Conservation (phyloP, 2,113 vertebrate species). For the Chionomys nivalis region DNA sequence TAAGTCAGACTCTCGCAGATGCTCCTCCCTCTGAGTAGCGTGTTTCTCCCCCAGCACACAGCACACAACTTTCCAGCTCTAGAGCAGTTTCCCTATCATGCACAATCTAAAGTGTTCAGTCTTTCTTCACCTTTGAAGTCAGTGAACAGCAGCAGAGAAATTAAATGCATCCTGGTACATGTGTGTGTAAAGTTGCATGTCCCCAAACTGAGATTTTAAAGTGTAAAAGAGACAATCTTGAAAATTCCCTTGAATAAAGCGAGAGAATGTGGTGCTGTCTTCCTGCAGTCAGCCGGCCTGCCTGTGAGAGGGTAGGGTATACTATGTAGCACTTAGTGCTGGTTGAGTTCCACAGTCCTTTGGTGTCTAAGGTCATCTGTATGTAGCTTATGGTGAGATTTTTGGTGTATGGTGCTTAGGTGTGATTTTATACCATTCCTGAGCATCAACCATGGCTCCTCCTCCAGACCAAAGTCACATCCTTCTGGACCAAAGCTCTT, state of each 20-base stretch:
- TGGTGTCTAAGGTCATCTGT: not conserved
- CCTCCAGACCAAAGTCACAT: not conserved
- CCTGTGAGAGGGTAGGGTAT: not conserved
- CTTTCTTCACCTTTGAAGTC: not conserved
- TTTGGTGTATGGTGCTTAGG: not conserved
- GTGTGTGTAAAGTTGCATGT: not conserved
- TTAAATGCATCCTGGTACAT: not conserved
- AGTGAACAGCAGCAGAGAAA: not conserved
- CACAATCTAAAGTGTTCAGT: not conserved
- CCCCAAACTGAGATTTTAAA: not conserved
- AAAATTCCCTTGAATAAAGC: not conserved
- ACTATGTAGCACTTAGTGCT: not conserved
- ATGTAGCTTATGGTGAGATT: not conserved
- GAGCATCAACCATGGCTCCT: not conserved
- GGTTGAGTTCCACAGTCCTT: not conserved
- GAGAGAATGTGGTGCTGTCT: not conserved
- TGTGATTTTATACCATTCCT: not conserved
- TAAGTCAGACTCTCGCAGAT: not conserved
- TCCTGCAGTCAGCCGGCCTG: not conserved
- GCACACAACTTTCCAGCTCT: not conserved
- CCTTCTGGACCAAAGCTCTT: not conserved
- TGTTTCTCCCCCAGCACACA: not conserved
- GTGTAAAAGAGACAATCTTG: not conserved
- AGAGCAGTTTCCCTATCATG: not conserved
- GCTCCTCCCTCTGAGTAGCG: not conserved